Conservation (phyloP, 1,140 invertebrate genomes). For the Cardiocondyla obscurior region DNA sequence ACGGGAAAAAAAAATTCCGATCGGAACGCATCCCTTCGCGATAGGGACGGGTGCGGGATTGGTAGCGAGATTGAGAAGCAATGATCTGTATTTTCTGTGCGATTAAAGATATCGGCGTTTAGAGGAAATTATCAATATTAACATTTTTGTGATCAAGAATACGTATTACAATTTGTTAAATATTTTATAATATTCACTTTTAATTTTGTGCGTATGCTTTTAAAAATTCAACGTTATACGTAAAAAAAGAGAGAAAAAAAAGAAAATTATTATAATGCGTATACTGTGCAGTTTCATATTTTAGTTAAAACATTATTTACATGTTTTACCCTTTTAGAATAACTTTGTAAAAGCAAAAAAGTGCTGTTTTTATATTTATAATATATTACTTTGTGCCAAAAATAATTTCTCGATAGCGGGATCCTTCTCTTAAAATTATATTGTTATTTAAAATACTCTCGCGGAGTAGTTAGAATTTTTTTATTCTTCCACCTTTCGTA, state of each 20-base stretch:
- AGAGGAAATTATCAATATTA: not conserved
- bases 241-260: too few relatives aligned
- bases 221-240: not conserved
- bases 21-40: slow-evolving; percentile 23
- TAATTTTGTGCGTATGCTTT: not conserved
- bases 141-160: not conserved
- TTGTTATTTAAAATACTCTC: not conserved
- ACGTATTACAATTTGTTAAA: slow-evolving; percentile 10
- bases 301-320: slow-evolving; percentile 11
- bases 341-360: not conserved
- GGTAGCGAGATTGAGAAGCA: slow-evolving; percentile 26
- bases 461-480: not conserved
- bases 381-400: slow-evolving; percentile 4
- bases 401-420: not conserved
- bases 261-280: too few relatives aligned
- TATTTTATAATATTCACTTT: not conserved
- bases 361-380: not conserved
- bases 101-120: slow-evolving; percentile 17
- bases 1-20: slow-evolving; percentile 31
- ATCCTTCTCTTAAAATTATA: not conserved
- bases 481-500: not conserved
- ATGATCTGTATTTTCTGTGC: not conserved
- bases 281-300: not conserved
- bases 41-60: slow-evolving; percentile 24
- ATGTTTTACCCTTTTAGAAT: not conserved